Evolutionary conservation across 2,113 vertebrate species (phyloP).

Genomic region (Muntiacus reevesi): DNA sequence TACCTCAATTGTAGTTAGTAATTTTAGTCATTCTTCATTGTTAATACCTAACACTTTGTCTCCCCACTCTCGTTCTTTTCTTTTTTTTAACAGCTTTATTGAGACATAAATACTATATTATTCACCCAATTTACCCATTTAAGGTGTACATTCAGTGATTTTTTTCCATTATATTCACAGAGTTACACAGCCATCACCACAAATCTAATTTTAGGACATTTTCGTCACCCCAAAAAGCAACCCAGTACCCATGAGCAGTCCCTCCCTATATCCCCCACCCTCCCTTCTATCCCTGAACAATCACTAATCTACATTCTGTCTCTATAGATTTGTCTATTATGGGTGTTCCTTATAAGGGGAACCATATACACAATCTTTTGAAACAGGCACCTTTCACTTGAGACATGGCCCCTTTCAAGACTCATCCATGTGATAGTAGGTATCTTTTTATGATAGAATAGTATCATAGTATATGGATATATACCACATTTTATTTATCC

Average conservation of each 20-base stretch:
- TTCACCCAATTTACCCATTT: not conserved
- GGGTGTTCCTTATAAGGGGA: not conserved
- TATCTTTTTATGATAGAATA: not conserved
- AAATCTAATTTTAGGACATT: not conserved
- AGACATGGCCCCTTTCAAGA: not conserved
- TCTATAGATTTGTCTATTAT: not conserved
- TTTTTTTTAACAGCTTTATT: slow-evolving; percentile 14
- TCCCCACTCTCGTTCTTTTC: not conserved
- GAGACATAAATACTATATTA: not conserved
- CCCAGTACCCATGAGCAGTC: not conserved
- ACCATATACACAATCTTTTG: not conserved
- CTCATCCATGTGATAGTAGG: not conserved
- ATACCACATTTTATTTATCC: not conserved
- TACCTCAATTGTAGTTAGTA: not conserved
- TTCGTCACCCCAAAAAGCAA: not conserved
- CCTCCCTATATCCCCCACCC: not conserved
- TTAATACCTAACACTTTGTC: not conserved
- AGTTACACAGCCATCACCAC: not conserved
- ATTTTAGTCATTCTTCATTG: not conserved
- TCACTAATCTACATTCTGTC: not conserved
- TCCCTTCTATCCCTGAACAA: not conserved
- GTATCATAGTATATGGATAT: not conserved
- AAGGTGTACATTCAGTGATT: not conserved
- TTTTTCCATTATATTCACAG: not conserved
- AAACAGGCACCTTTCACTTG: not conserved